phyloP scores from a whole-genome alignment of 2,888 invertebrate species.

The Imbricaverruca yamaguchii region DNA sequence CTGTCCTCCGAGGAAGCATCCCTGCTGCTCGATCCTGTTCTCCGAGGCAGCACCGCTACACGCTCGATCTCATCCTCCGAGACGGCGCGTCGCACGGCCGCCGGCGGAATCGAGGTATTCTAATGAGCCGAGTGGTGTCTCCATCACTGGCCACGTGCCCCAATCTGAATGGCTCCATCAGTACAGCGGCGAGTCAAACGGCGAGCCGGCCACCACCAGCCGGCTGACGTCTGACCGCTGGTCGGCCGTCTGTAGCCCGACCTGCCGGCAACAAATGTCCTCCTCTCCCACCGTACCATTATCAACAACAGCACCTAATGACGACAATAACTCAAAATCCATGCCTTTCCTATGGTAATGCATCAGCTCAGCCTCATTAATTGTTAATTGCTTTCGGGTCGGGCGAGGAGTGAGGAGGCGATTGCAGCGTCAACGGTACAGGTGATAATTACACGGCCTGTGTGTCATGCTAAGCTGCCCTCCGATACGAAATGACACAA shows the following conservation, averaged over 20 bases:
- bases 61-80: background rate
- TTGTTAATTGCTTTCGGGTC: background rate
- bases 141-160: background rate
- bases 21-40: too few species aligned
- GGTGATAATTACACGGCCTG: background rate
- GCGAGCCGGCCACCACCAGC: background rate
- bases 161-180: slow-evolving; percentile 8
- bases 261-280: background rate
- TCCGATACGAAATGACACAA: background rate
- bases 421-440: background rate
- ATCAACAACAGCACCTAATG: slow-evolving; percentile 9
- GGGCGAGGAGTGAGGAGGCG: background rate
- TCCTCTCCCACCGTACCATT: background rate
- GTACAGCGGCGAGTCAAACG: background rate
- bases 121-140: background rate
- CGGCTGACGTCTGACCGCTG: background rate
- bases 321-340: background rate
- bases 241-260: background rate
- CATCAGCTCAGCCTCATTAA: background rate
- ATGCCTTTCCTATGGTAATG: slow-evolving; percentile 18
- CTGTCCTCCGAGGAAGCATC: too few species aligned
- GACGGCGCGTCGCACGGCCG: too few species aligned
- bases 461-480: background rate
- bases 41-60: too few species aligned
- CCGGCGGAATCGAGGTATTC: background rate